Evolutionary conservation across 2,113 vertebrate species (phyloP).

Genomic region (Pedetes capensis): DNA sequence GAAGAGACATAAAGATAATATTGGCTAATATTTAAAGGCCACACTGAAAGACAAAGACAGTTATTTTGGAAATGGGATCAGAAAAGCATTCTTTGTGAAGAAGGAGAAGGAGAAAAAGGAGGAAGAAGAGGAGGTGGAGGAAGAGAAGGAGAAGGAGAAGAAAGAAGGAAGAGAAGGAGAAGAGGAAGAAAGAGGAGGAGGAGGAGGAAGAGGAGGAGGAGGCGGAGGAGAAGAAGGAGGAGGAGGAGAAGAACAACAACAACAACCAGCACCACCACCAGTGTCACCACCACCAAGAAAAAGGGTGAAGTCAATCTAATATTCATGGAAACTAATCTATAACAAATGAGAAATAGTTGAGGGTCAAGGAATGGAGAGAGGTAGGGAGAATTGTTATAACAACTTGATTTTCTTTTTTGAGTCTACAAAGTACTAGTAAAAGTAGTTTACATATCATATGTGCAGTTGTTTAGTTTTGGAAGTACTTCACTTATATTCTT

Average conservation of each 20-base stretch:
- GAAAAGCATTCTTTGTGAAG: not conserved
- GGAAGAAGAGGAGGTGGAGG: not conserved
- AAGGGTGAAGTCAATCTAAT: no score
- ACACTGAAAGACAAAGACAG: not conserved
- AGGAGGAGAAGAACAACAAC: not conserved
- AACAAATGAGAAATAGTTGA: not conserved
- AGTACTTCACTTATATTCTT: not conserved
- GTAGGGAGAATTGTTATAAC: not conserved
- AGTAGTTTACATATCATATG: not conserved
- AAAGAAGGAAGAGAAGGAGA: no score
- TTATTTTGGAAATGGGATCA: constrained; percentile 7
- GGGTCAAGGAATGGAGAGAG: not conserved
- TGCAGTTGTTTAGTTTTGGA: not conserved
- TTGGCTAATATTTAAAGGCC: not conserved
- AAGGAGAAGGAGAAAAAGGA: not conserved
- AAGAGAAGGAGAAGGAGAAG: not conserved
- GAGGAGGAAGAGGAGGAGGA: not conserved
- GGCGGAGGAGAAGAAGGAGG: not conserved
- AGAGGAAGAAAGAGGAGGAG: not conserved
- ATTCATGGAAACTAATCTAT: not conserved
- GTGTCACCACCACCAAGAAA: no score
- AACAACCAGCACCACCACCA: no score
- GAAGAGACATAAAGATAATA: not conserved
- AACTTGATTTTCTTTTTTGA: not conserved
- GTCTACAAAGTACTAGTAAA: not conserved